Percentiles rank a stretch among this genome's conserved stretches.
These are phyloP conservation scores for Anthrax anthrax DNA, from an alignment of 2,888 invertebrate genomes.

Conservation along the genomic window DNA sequence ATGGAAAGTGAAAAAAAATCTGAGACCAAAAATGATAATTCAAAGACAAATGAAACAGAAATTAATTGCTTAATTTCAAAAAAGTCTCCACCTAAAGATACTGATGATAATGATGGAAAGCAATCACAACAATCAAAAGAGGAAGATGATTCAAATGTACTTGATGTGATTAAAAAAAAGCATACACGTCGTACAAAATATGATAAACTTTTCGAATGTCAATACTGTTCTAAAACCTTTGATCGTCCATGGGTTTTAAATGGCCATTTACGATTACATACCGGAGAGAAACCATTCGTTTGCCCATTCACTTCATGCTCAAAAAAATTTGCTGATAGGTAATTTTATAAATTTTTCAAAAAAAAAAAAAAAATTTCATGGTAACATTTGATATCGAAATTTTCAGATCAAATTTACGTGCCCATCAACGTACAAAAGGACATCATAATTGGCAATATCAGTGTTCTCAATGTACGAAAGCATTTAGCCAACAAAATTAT, in stretches of 20 bases:
- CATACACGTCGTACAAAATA: conserved; percentile 1
- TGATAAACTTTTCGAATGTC: conserved; percentile 20
- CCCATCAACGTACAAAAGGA: conserved; percentile 54
- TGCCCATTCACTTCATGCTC: conserved; percentile 46
- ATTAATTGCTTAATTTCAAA: too few species aligned
- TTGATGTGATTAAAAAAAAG: background rate
- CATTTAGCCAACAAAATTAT: conserved; percentile 52
- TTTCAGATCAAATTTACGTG: conserved; percentile 50
- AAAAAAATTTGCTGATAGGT: conserved; percentile 54
- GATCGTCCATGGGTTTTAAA: conserved; percentile 56
- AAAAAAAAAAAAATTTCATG: background rate
- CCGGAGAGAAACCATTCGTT: conserved; percentile 53
- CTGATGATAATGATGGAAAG: background rate
- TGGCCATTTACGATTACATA: conserved; percentile 52
- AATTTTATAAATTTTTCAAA: conserved; percentile 7
- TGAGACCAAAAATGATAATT: background rate
- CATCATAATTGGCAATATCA: conserved; percentile 57
- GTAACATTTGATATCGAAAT: background rate
- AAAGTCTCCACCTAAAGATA: too few species aligned
- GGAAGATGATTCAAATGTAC: background rate
- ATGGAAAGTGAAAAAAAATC: background rate
- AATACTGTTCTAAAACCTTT: conserved; percentile 46
- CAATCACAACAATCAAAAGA: background rate
- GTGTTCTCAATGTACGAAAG: conserved; percentile 49
- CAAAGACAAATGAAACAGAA: background rate